Conservation (phyloP, 2,797 vertebrate genomes). For the Peromyscus aztecus region DNA sequence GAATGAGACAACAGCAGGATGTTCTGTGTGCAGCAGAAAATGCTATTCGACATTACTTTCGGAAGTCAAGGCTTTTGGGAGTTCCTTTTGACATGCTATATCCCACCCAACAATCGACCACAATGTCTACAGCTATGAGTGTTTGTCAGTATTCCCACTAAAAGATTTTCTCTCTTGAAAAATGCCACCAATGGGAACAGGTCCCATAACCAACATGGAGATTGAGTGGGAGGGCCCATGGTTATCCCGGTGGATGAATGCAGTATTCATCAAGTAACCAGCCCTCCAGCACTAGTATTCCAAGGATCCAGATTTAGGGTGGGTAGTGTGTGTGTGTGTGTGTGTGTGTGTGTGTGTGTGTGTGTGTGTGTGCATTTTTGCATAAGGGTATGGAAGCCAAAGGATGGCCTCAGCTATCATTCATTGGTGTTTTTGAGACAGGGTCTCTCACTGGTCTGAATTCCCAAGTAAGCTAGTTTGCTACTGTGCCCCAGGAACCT, state of each 20-base stretch:
- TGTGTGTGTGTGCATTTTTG: not conserved
- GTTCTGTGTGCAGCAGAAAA: not conserved
- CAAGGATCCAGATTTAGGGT: not conserved
- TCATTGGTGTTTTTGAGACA: not conserved
- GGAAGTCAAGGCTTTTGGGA: not conserved
- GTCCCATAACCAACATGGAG: not conserved
- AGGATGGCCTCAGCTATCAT: not conserved
- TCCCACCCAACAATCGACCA: not conserved
- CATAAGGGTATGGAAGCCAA: not conserved
- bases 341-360: not conserved
- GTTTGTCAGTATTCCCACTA: not conserved
- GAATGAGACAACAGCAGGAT: not conserved
- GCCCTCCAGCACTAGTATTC: slow-evolving; percentile 2
- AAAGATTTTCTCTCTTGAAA: slow-evolving; percentile 4
- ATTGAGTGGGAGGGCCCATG: not conserved
- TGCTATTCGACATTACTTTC: not conserved
- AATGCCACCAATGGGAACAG: not conserved
- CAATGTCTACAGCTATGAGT: not conserved
- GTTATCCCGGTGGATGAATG: not conserved
- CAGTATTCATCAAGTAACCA: not conserved
- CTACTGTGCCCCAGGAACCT: not conserved
- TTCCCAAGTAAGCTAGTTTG: not conserved
- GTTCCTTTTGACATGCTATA: not conserved
- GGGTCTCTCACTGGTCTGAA: not conserved
- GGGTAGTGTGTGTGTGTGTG: not conserved